These are phyloP conservation scores for Peromyscus leucopus DNA, from an alignment of 2,113 vertebrate genomes.

Conservation along the genomic window DNA sequence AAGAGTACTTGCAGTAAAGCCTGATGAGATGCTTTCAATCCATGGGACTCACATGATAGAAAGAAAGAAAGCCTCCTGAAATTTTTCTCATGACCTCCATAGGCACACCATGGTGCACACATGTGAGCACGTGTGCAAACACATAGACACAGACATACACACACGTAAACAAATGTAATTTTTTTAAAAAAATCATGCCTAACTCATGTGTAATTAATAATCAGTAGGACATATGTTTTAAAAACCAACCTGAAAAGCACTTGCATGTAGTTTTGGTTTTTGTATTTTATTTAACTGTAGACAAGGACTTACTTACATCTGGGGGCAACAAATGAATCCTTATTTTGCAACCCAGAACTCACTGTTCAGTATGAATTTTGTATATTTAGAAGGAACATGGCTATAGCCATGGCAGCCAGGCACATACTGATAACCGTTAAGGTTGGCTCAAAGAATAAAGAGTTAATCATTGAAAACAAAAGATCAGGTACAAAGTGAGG, in stretches of 20 bases:
- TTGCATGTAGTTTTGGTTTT: neutral
- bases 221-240: neutral
- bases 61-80: neutral
- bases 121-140: neutral
- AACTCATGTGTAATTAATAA: neutral
- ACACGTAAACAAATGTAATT: neutral
- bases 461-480: neutral
- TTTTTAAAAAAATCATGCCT: neutral
- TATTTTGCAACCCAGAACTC: neutral
- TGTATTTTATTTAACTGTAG: neutral
- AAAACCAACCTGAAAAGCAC: conserved; percentile 10
- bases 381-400: neutral
- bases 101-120: neutral
- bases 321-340: neutral
- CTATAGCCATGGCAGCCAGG: neutral
- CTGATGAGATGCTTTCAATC: too few species aligned
- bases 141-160: neutral
- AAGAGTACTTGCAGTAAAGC: neutral
- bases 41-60: too few species aligned
- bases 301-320: neutral
- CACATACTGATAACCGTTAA: neutral
- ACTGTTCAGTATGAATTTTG: neutral
- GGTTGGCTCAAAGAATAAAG: neutral
- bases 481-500: neutral
- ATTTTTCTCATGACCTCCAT: too few species aligned